Base-by-base conservation (phyloP, 2,888 invertebrate species). In the Calliopum simillimum region DNA sequence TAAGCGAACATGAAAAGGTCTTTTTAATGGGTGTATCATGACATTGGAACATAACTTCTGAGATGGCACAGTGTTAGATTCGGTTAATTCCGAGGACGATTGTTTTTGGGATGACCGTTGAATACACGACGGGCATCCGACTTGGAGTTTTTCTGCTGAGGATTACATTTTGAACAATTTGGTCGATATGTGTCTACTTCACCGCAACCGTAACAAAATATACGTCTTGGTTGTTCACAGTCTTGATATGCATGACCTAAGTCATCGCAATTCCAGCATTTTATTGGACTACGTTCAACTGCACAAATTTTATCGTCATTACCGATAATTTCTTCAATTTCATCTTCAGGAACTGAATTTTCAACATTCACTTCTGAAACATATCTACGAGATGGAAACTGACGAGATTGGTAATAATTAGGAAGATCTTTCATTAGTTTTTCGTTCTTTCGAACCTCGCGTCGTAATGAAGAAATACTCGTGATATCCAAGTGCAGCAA, bases 141-240 rank as follows among this genome's bases (percentile, higher is more conserved):
- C n/a, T 4, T 2, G 12, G 33, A 13, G 59, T 59, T 59, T 59
- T 19, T 11, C 59, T 23, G 25, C 14, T 59, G 25, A 11, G 3
- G 5, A n/a, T 6, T 11, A 8, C 59, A 59, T 25, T 59, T 59
- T 33, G 33, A n/a, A 41, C 59, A 59, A 8, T 11, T 25, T 1
- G 59, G 59, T 71, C 72, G 74, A 70, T 74, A 76, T 64, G 76
- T 33, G 8, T 59, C 33, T 43, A 25, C 1, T 4, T 33, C 21
- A 25, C 59, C 59, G 19, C 59, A 59, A 4, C 59, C 59, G 19
- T 59, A 59, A 13, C 59, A 59, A 13, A 59, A 59, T 33, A 59
- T 59, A 14, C 59, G 59, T 33, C 59, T 12, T 5, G 59, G 41
- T 13, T 59, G 21, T 25, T 33, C 2, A 33, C 59, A 59, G n/a